Percentiles rank a stretch among this genome's conserved stretches.
These are phyloP conservation scores for Lepas anatifera DNA, from an alignment of 2,888 invertebrate species.

Conservation along the genomic window DNA sequence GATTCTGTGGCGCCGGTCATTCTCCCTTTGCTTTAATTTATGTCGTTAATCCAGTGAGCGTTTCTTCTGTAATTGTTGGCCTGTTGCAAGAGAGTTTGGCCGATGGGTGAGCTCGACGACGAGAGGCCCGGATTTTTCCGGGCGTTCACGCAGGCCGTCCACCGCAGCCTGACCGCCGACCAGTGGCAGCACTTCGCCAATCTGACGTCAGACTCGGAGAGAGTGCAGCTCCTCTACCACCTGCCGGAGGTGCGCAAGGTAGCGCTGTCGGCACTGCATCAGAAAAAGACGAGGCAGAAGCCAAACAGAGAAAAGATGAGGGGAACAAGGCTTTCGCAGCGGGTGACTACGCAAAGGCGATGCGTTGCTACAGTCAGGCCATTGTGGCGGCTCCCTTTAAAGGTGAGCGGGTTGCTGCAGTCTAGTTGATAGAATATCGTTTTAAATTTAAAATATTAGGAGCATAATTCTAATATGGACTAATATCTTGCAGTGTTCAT, in stretches of 20 bases:
- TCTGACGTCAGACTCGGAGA: slow-evolving; percentile 49
- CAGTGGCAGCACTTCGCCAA: slow-evolving; percentile 50
- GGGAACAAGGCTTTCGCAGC: slow-evolving; percentile 25
- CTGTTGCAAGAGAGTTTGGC: no score
- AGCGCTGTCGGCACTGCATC: slow-evolving; percentile 34
- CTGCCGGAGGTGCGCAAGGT: slow-evolving; percentile 30
- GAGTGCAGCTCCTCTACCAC: slow-evolving; percentile 45
- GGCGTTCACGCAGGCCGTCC: slow-evolving; percentile 48
- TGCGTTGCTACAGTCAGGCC: slow-evolving; percentile 25
- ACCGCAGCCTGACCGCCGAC: slow-evolving; percentile 42
- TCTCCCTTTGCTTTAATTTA: no score
- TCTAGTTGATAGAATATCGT: no score
- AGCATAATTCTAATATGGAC: no score
- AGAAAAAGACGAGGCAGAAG: slow-evolving; percentile 39
- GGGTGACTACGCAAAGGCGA: slow-evolving; percentile 25
- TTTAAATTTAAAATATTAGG: no score
- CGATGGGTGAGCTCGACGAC: slow-evolving; percentile 20
- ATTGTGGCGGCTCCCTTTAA: slow-evolving; percentile 22
- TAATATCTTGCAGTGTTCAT: no score
- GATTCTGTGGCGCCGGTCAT: no score
- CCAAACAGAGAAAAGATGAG: slow-evolving; percentile 24
- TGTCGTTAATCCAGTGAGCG: no score
- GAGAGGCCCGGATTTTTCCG: slow-evolving; percentile 40
- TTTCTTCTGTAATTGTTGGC: no score
- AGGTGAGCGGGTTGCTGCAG: background rate